phyloP scores from a whole-genome alignment of 2,113 vertebrate genomes.

The Mugil cephalus region DNA sequence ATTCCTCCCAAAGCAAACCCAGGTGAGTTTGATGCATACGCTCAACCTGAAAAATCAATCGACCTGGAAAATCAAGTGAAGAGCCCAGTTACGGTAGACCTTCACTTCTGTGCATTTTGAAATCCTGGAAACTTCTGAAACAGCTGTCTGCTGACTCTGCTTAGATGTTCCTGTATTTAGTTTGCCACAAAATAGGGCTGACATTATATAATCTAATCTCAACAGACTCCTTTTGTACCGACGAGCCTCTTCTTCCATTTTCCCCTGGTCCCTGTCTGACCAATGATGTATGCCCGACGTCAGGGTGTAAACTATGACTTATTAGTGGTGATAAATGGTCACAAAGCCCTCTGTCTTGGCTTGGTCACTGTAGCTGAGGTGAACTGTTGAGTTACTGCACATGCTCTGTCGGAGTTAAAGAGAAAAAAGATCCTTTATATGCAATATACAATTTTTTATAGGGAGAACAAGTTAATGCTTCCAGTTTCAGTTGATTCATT shows the following conservation, averaged over 20 bases:
- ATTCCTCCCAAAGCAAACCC: constrained; percentile 14
- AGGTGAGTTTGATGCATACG: neutral
- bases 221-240: constrained; percentile 13
- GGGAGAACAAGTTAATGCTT: too few relatives aligned
- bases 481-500: too few relatives aligned
- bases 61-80: too few relatives aligned
- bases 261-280: constrained; percentile 31
- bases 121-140: neutral
- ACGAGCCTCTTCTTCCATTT: constrained; percentile 32
- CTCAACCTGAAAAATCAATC: neutral
- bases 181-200: constrained; percentile 17
- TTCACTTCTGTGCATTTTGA: neutral
- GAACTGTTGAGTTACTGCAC: constrained; percentile 30
- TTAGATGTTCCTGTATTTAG: constrained; percentile 3
- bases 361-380: constrained; percentile 41
- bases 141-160: neutral
- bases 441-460: too few relatives aligned
- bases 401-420: neutral
- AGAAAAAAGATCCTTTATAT: neutral
- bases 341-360: constrained; percentile 47
- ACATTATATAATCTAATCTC: constrained; percentile 60
- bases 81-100: neutral
- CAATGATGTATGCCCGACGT: constrained; percentile 64
- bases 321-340: constrained; percentile 77
- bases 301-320: constrained; percentile 77